Evolutionary conservation across 2,797 vertebrate genomes (phyloP).

Genomic region (Enteromius viviparus): DNA sequence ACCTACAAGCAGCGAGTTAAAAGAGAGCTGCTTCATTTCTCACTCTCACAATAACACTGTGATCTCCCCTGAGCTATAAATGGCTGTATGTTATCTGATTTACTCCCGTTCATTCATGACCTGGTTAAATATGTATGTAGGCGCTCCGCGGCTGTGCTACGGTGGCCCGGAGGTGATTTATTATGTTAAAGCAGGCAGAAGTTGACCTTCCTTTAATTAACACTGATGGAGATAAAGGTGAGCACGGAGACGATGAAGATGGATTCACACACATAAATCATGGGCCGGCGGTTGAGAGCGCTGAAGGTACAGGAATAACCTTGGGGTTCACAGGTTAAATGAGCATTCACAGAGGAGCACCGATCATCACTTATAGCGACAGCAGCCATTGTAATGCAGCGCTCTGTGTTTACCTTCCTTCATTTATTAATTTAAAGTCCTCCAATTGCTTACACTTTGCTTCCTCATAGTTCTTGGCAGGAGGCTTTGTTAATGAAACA

Average conservation of each 20-base stretch:
- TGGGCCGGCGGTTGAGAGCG: slow-evolving; percentile 72
- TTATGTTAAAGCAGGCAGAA: slow-evolving; percentile 91
- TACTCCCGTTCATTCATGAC: slow-evolving; percentile 34
- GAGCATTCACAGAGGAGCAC: slow-evolving; percentile 73
- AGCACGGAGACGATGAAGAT: slow-evolving; percentile 87
- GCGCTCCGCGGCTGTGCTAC: slow-evolving; percentile 73
- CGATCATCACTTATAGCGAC: slow-evolving; percentile 77
- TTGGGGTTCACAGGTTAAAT: slow-evolving; percentile 91
- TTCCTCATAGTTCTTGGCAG: slow-evolving; percentile 3
- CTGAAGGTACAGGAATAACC: slow-evolving; percentile 91
- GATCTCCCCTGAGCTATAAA: slow-evolving; percentile 23
- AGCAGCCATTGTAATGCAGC: slow-evolving; percentile 66
- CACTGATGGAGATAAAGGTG: slow-evolving; percentile 99
- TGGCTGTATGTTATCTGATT: slow-evolving; percentile 42
- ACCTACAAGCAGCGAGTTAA: neutral
- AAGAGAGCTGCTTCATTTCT: neutral
- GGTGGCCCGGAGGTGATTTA: slow-evolving; percentile 86
- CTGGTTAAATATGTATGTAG: slow-evolving; percentile 46
- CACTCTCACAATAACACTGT: neutral
- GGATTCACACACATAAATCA: slow-evolving; percentile 94
- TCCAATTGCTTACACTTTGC: slow-evolving; percentile 25
- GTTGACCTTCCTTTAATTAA: slow-evolving; percentile 99
- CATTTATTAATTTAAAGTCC: slow-evolving; percentile 70
- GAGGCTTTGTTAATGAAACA: slow-evolving; percentile 26
- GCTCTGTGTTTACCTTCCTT: slow-evolving; percentile 62